Conservation (phyloP, 2,797 vertebrate genomes). For the Podarcis lilfordi region DNA sequence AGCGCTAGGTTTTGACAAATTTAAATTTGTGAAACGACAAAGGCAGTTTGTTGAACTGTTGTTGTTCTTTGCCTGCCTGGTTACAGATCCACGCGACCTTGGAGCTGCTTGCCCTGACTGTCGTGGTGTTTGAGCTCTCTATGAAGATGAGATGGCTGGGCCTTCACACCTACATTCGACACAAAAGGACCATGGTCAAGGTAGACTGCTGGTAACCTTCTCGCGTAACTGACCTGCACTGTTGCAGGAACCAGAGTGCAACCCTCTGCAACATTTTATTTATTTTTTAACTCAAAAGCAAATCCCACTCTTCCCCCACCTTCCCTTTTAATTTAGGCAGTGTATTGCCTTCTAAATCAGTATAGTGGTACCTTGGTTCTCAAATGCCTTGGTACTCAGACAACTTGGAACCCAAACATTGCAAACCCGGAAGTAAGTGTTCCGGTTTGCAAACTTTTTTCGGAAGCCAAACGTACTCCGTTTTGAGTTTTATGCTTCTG, state of each 20-base stretch:
- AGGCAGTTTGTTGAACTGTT: background rate
- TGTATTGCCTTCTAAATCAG: too few species aligned
- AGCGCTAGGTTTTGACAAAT: background rate
- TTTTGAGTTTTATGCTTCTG: too few species aligned
- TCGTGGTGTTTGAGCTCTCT: slow-evolving; percentile 94
- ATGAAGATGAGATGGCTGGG: slow-evolving; percentile 98
- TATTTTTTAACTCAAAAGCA: background rate
- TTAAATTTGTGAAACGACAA: background rate
- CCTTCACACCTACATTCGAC: slow-evolving; percentile 91
- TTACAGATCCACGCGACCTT: slow-evolving; percentile 93
- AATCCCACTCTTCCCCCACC: background rate
- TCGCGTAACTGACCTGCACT: background rate
- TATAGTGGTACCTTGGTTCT: too few species aligned
- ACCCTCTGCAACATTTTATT: background rate
- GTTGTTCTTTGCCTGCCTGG: background rate
- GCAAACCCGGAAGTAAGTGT: too few species aligned
- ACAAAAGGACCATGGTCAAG: slow-evolving; percentile 99
- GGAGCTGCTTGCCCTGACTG: slow-evolving; percentile 90
- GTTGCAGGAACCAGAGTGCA: background rate
- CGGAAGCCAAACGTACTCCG: too few species aligned
- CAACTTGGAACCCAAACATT: too few species aligned
- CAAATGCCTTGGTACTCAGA: too few species aligned
- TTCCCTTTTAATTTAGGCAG: too few species aligned
- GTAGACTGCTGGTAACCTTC: slow-evolving; percentile 63
- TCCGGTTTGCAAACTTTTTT: too few species aligned